phyloP scores from a whole-genome alignment of 2,888 invertebrate species.

The Acronicta alni region DNA sequence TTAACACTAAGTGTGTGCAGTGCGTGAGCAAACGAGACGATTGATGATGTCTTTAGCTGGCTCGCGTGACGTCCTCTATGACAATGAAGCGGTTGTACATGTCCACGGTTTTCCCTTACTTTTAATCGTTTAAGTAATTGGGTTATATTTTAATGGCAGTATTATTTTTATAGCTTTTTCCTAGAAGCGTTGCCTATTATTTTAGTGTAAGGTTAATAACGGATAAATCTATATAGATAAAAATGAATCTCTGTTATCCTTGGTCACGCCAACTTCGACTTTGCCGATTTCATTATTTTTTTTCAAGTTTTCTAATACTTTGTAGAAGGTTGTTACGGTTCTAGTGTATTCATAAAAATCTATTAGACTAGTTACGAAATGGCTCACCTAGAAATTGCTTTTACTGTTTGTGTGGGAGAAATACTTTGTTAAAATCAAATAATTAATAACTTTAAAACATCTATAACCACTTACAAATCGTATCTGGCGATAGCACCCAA shows the following conservation, averaged over 20 bases:
- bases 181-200: background rate
- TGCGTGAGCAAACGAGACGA: constrained; percentile 33
- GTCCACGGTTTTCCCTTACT: constrained; percentile 35
- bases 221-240: background rate
- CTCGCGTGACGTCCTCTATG: constrained; percentile 43
- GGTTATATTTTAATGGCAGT: background rate
- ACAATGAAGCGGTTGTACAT: constrained; percentile 47
- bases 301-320: too few relatives aligned
- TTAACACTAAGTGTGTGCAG: constrained; percentile 23
- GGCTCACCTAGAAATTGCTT: too few relatives aligned
- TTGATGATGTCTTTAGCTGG: constrained; percentile 45
- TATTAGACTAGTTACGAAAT: too few relatives aligned
- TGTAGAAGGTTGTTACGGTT: too few relatives aligned
- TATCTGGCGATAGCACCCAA: background rate
- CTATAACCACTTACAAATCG: background rate
- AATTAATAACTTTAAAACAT: background rate
- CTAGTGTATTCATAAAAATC: too few relatives aligned
- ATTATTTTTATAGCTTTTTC: background rate
- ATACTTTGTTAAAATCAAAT: too few relatives aligned
- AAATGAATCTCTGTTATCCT: too few relatives aligned
- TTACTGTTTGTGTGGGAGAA: too few relatives aligned
- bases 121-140: constrained; percentile 25
- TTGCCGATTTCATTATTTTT: too few relatives aligned
- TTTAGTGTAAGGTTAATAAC: background rate
- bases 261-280: too few relatives aligned